Evolutionary conservation across 2,113 vertebrate genomes (phyloP).

Genomic region (Myotis brandtii): DNA sequence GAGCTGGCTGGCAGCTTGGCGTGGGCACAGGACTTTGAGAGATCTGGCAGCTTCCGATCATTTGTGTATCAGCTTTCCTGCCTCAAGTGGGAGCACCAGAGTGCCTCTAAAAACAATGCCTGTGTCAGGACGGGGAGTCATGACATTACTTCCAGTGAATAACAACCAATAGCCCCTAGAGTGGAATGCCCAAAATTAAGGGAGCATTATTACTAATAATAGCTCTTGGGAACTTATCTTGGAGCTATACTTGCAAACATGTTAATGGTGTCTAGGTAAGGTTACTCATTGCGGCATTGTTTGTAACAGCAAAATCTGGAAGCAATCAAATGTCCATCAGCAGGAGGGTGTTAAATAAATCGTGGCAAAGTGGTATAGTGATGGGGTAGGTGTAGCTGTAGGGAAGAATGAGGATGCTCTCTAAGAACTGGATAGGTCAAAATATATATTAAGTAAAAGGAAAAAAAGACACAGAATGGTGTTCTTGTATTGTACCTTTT

Average conservation of each 20-base stretch:
- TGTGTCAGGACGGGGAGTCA: neutral
- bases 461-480: neutral
- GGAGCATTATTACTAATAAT: neutral
- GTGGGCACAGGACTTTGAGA: neutral
- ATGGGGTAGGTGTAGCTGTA: neutral
- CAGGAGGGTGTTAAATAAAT: neutral
- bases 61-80: neutral
- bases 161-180: neutral
- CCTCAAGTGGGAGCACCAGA: neutral
- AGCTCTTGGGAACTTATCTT: neutral
- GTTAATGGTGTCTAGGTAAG: neutral
- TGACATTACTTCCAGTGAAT: neutral
- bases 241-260: neutral
- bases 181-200: neutral
- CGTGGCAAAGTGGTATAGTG: neutral
- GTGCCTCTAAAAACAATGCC: neutral
- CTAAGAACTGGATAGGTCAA: neutral
- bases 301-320: constrained; percentile 5
- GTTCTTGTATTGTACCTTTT: neutral
- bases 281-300: neutral
- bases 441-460: neutral
- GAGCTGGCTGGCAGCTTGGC: neutral
- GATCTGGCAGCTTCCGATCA: neutral
- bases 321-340: neutral
- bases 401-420: neutral